Evolutionary conservation across 2,888 invertebrate species (phyloP).

Genomic region (Parelbella ahira): DNA sequence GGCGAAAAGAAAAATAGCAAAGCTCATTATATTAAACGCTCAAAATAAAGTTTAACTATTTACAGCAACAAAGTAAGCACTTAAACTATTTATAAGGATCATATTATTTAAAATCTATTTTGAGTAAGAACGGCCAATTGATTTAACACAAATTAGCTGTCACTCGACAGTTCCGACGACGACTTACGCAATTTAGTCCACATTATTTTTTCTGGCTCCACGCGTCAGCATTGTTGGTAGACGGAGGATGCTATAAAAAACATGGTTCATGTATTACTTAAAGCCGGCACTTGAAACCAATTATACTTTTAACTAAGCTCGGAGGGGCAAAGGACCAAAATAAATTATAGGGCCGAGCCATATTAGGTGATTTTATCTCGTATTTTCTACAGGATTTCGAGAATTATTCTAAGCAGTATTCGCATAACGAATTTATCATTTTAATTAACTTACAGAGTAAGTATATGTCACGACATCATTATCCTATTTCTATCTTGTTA

Average conservation of each 20-base stretch:
- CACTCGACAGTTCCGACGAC: conserved; percentile 29
- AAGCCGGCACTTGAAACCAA: conserved; percentile 62
- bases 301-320: conserved; percentile 62
- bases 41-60: conserved; percentile 12
- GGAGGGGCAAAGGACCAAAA: conserved; percentile 43
- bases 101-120: conserved; percentile 28
- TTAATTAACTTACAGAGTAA: too few species aligned
- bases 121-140: conserved; percentile 22
- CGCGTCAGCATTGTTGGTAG: conserved; percentile 43
- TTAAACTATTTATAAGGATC: conserved; percentile 10
- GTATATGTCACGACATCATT: too few species aligned
- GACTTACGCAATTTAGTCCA: conserved; percentile 24
- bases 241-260: conserved; percentile 47
- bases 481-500: too few species aligned
- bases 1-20: too few species aligned
- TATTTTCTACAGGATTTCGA: too few species aligned
- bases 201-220: conserved; percentile 36
- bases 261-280: conserved; percentile 49
- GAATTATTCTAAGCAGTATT: too few species aligned
- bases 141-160: conserved; percentile 47
- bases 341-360: conserved; percentile 39
- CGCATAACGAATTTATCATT: too few species aligned
- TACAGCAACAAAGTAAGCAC: conserved; percentile 4
- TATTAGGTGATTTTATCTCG: conserved; percentile 40
- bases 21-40: too few species aligned